Base-by-base conservation (phyloP, 2,113 vertebrate genomes). In the Bettongia penicillata region DNA sequence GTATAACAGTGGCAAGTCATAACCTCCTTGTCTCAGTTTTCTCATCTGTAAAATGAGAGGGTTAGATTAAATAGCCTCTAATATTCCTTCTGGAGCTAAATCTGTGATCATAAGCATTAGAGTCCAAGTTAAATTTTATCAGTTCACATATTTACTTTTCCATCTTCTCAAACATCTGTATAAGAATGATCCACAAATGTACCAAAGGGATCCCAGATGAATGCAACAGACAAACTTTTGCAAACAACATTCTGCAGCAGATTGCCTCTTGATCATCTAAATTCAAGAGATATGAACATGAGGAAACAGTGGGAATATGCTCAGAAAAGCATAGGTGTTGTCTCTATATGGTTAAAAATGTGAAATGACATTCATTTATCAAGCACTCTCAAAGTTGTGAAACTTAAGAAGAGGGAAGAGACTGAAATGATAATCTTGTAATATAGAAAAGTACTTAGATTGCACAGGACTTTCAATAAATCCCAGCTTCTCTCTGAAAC, bases 261-360 rank as follows among this genome's bases (percentile, higher is more conserved):
- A 28, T 53, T 92, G 61, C 48, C 91, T 57, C 50, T 22, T 92
- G 51, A 91, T 12, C 92, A 53, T 96, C 53, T 55, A 97, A 57
- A 94, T 90, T 55, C 49, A 92, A 37, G 68, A 22, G 94, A 84
- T 94, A 90, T 12, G 94, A 89, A 91, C 53, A 24, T 3, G 91
- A 93, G 95, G 92, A 48, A n/a, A 94, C 53, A 52, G 12, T n/a
- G 49, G 4, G 11, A 53, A 91, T 92, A 51, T 48, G 94, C 7
- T 9, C 47, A 0, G 28, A n/a, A 90, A 92, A 53, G 43, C 57
- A 91, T 93, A 53, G 25, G 19, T 89, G 0, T 91, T 92, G 53
- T 61, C 51, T 48, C 47, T 12, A 51, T 57, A 53, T 48, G 50
- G 93, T 96, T 24, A 57, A 1, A 31, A 37, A 91, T 55, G 31